A percentile compares a stretch with the other conserved stretches of the same genome.
These are phyloP conservation scores for Globodera rostochiensis DNA, from an alignment of 1,140 invertebrate genomes.

Conservation along the genomic window DNA sequence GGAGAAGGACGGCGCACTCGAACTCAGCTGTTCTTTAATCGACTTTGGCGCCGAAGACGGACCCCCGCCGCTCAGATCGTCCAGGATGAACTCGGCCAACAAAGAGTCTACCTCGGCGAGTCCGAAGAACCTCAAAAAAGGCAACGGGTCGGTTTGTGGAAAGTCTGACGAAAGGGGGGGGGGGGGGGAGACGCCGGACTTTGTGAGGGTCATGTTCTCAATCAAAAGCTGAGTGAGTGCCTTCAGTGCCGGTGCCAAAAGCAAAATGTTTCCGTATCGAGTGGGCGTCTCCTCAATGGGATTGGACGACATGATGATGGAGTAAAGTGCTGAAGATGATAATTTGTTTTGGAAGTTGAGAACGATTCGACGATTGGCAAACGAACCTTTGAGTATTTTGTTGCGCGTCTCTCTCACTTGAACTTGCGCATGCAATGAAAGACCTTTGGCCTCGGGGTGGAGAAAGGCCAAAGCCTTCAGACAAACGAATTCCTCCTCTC, in stretches of 20 bases:
- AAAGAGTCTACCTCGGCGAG: conserved; percentile 62
- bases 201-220: conserved; percentile 66
- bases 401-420: conserved; percentile 61
- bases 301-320: conserved; percentile 57
- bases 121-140: conserved; percentile 55
- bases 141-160: not conserved
- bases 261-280: conserved; percentile 62
- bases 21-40: conserved; percentile 47
- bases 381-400: conserved; percentile 56
- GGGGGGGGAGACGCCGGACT: conserved; percentile 11
- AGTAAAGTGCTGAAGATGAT: conserved; percentile 50
- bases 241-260: conserved; percentile 62
- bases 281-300: conserved; percentile 59
- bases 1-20: conserved; percentile 15
- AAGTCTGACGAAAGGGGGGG: no score
- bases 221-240: conserved; percentile 64
- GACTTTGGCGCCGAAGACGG: conserved; percentile 37
- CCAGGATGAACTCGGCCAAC: conserved; percentile 63
- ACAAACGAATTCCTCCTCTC: conserved; percentile 64
- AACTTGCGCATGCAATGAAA: conserved; percentile 47
- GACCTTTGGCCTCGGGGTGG: conserved; percentile 64
- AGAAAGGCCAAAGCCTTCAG: conserved; percentile 63
- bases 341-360: no score
- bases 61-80: conserved; percentile 53
- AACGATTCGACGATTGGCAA: not conserved